A percentile compares a stretch with the other conserved stretches of the same genome.
These are phyloP conservation scores for Junonia oenone DNA, from an alignment of 2,888 invertebrate species.

Conservation along the genomic window DNA sequence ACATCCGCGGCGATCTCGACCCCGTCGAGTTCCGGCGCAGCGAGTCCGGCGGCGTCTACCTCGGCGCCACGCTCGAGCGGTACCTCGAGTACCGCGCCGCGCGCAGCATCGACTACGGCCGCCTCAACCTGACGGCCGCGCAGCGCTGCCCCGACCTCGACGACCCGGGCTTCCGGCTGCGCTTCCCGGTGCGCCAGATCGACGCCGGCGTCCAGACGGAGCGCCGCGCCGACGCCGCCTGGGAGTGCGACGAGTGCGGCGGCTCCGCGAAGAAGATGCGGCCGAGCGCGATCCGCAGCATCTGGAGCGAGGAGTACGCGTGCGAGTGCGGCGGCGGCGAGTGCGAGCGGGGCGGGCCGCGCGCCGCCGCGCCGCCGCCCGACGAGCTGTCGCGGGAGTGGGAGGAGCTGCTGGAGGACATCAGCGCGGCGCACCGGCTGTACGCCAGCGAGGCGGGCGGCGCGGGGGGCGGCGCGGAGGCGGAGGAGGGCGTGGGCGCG, in stretches of 20 bases:
- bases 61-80: conserved; percentile 72
- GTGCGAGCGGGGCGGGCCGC: conserved; percentile 25
- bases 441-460: conserved; percentile 51
- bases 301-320: conserved; percentile 52
- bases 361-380: conserved; percentile 31
- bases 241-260: conserved; percentile 60
- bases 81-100: conserved; percentile 75
- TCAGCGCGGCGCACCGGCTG: conserved; percentile 76
- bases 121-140: conserved; percentile 53
- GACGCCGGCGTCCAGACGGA: conserved; percentile 62
- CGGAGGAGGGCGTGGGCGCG: conserved; percentile 35
- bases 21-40: conserved; percentile 83
- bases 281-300: conserved; percentile 42
- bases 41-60: conserved; percentile 81
- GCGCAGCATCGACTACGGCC: conserved; percentile 60
- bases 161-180: conserved; percentile 79
- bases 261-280: conserved; percentile 65
- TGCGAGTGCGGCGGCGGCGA: conserved; percentile 40
- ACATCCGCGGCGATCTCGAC: conserved; percentile 82
- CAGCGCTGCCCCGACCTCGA: conserved; percentile 58
- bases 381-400: conserved; percentile 80
- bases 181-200: conserved; percentile 79
- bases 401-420: conserved; percentile 81
- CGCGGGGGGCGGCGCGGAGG: conserved; percentile 32
- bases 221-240: conserved; percentile 33